phyloP scores from a whole-genome alignment of 2,113 vertebrate species.

The Amphiprion ocellaris region DNA sequence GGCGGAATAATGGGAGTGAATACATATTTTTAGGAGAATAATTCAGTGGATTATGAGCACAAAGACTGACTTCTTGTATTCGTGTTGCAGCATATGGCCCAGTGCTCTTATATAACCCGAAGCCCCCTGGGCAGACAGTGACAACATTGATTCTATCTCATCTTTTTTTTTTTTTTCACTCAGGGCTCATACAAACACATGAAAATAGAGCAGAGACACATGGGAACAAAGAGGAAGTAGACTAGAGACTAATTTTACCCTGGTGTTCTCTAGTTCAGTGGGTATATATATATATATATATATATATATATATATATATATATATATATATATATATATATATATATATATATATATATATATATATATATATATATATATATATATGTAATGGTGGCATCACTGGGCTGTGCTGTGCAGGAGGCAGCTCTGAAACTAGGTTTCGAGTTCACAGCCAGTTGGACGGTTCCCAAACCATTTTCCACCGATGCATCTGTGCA shows the following conservation, averaged over 20 bases:
- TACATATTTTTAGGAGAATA: neutral
- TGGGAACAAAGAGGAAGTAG: neutral
- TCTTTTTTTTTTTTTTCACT: constrained; percentile 24
- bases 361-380: no score
- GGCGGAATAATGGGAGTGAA: neutral
- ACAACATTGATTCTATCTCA: constrained; percentile 69
- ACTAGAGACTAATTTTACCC: neutral
- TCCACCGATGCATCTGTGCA: neutral
- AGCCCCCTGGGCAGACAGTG: constrained; percentile 45
- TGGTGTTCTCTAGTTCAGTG: constrained; percentile 24
- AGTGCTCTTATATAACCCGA: constrained; percentile 70
- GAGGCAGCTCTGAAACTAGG: constrained; percentile 6
- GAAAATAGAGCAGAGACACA: neutral
- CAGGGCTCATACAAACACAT: constrained; percentile 35
- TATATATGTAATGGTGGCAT: neutral
- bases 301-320: no score
- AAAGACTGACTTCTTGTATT: constrained; percentile 24
- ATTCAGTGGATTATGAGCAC: neutral
- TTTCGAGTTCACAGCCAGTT: constrained; percentile 37
- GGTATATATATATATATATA: neutral
- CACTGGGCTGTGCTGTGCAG: neutral
- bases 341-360: no score
- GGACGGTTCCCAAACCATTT: constrained; percentile 8
- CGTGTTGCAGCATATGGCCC: constrained; percentile 49
- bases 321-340: no score